Evolutionary conservation across 2,797 vertebrate species (phyloP).

Genomic region (Bradypodion ventrale): DNA sequence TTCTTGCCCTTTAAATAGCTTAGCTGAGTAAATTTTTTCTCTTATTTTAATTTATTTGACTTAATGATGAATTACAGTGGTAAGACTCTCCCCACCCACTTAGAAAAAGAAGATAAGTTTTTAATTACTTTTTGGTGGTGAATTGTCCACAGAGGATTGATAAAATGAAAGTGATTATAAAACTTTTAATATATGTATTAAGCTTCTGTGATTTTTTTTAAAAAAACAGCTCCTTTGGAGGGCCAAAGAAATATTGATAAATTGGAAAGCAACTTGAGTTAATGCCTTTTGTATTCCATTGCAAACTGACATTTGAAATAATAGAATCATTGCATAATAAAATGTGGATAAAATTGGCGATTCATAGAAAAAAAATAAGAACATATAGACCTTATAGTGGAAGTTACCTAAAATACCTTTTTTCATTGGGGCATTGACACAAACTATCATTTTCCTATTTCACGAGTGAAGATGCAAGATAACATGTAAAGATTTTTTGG

Average conservation of each 20-base stretch:
- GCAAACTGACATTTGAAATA: neutral
- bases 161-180: slow-evolving; percentile 46
- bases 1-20: slow-evolving; percentile 16
- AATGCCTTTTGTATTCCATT: neutral
- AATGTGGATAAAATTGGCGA: neutral
- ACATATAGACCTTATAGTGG: neutral
- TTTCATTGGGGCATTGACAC: no score
- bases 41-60: slow-evolving; percentile 29
- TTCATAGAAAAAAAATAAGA: no score
- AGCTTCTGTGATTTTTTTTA: neutral
- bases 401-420: neutral
- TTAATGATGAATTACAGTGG: slow-evolving; percentile 35
- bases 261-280: neutral
- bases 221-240: neutral
- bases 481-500: neutral
- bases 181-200: neutral
- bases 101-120: slow-evolving; percentile 32
- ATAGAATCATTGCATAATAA: no score
- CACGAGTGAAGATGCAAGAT: neutral
- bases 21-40: neutral
- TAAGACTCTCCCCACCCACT: neutral
- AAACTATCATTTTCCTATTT: neutral
- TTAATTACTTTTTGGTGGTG: slow-evolving; percentile 49
- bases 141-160: slow-evolving; percentile 27
- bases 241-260: neutral